phyloP scores from a whole-genome alignment of 2,113 vertebrate species.

The Delphinapterus leucas region DNA sequence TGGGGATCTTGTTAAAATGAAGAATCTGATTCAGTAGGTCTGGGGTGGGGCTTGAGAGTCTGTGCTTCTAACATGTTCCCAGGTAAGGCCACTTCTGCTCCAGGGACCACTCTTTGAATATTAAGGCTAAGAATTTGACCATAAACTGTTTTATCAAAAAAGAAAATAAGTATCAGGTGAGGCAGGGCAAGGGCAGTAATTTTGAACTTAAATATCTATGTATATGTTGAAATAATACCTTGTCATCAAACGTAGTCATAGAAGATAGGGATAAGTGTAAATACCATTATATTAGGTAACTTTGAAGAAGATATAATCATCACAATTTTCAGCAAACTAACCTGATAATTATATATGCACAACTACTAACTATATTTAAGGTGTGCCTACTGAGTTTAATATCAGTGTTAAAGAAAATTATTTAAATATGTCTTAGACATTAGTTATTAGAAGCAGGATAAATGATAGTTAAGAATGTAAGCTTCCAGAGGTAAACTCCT shows the following conservation, averaged over 20 bases:
- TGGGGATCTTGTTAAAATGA: background rate
- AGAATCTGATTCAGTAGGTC: background rate
- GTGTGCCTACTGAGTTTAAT: conserved; percentile 30
- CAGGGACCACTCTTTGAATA: background rate
- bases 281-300: background rate
- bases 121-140: background rate
- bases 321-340: background rate
- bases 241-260: conserved; percentile 33
- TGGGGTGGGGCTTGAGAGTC: background rate
- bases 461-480: conserved; percentile 8
- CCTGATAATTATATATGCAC: conserved; percentile 45
- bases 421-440: conserved; percentile 26
- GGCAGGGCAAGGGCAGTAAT: background rate
- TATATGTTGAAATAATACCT: conserved; percentile 23
- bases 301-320: conserved; percentile 40
- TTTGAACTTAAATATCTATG: conserved; percentile 33
- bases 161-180: background rate
- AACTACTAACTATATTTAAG: conserved; percentile 26
- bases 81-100: background rate
- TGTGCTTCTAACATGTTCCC: background rate
- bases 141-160: background rate
- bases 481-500: background rate
- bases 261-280: background rate
- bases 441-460: conserved; percentile 45
- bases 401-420: conserved; percentile 36